Evolutionary conservation across 2,113 vertebrate genomes (phyloP).

Genomic region (Forbesichthys agassizii): DNA sequence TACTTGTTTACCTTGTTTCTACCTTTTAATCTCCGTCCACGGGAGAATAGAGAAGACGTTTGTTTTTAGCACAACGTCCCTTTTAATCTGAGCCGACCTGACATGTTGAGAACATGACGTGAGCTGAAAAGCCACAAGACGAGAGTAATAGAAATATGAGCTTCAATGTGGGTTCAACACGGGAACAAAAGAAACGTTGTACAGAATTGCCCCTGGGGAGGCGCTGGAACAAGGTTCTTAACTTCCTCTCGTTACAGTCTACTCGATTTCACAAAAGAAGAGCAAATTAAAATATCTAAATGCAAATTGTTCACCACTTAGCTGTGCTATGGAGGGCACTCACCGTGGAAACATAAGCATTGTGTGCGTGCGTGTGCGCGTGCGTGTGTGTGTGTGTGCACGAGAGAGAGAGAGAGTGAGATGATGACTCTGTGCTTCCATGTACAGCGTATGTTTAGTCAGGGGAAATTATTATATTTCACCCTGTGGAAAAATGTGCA

Average conservation of each 20-base stretch:
- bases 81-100: conserved; percentile 24
- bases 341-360: conserved; percentile 22
- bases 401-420: conserved; percentile 1
- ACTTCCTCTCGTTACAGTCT: conserved; percentile 26
- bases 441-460: too few relatives aligned
- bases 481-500: conserved; percentile 1
- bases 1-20: background rate
- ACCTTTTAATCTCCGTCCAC: background rate
- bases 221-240: conserved; percentile 37
- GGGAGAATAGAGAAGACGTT: background rate
- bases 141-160: conserved; percentile 39
- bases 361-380: conserved; percentile 3
- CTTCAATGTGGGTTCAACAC: conserved; percentile 37
- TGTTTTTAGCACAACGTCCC: background rate
- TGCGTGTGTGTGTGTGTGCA: background rate
- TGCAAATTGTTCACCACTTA: conserved; percentile 50
- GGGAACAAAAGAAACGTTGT: conserved; percentile 32
- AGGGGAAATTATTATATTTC: conserved; percentile 19
- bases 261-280: conserved; percentile 50
- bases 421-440: conserved; percentile 14
- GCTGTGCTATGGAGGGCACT: conserved; percentile 27
- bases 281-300: conserved; percentile 63
- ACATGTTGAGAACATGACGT: conserved; percentile 36
- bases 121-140: conserved; percentile 19
- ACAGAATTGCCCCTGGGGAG: conserved; percentile 28